Conservation (phyloP, 2,888 invertebrate species). For the Nymphalis polychloros region DNA sequence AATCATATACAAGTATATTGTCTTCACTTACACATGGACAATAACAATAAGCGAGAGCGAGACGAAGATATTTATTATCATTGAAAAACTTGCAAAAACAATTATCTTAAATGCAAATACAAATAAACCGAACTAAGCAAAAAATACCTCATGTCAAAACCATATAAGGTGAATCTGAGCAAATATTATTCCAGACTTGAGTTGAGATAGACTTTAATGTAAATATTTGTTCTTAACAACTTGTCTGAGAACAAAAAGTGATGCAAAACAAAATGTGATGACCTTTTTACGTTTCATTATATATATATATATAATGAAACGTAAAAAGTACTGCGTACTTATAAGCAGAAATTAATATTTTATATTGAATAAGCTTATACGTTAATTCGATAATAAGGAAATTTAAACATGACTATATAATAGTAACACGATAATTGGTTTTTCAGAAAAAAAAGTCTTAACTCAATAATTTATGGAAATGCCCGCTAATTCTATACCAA, state of each 20-base stretch:
- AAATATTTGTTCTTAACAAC: slow-evolving; percentile 17
- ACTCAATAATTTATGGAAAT: no score
- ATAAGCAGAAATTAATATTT: not conserved
- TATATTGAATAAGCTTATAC: not conserved
- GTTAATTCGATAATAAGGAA: no score
- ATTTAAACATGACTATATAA: no score
- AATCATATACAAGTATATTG: no score
- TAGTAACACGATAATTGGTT: no score
- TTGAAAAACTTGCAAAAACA: not conserved
- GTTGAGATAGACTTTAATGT: slow-evolving; percentile 12
- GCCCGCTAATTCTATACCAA: no score
- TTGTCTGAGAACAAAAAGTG: slow-evolving; percentile 8
- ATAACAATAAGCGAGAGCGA: no score
- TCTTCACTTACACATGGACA: no score
- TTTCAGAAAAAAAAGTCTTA: no score
- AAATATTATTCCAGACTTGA: slow-evolving; percentile 15
- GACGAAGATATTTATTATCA: not conserved
- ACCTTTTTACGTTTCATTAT: not conserved
- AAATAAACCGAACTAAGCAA: slow-evolving; percentile 12
- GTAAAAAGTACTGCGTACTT: no score
- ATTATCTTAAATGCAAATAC: not conserved
- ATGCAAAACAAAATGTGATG: not conserved
- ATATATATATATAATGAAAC: not conserved
- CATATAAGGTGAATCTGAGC: slow-evolving; percentile 2
- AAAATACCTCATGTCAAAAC: slow-evolving; percentile 1